Evolutionary conservation across 2,113 vertebrate genomes (phyloP).

Genomic region (Bettongia penicillata): DNA sequence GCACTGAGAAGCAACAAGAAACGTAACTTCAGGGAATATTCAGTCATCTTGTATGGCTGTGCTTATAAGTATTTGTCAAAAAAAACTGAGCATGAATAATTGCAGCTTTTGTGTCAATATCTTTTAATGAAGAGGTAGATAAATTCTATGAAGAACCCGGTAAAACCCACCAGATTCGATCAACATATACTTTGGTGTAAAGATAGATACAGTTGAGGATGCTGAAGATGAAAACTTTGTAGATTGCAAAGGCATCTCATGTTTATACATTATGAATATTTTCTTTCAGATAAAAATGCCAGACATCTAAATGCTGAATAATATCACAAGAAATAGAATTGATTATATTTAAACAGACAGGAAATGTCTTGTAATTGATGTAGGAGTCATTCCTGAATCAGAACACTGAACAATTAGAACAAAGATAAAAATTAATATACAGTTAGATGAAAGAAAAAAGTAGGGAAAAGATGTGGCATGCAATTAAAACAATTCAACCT

Average conservation of each 20-base stretch:
- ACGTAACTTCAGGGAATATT: not conserved
- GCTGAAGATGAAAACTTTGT: not conserved
- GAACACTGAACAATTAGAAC: not conserved
- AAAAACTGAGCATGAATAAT: not conserved
- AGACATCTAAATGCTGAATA: not conserved
- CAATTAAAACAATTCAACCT: not conserved
- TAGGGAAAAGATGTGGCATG: not conserved
- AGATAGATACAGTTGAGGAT: not conserved
- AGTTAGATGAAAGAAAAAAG: not conserved
- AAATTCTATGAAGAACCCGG: not conserved
- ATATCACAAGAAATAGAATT: not conserved
- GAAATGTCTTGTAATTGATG: not conserved
- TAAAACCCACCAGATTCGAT: not conserved
- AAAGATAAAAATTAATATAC: not conserved
- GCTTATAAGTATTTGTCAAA: not conserved
- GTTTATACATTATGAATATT: not conserved
- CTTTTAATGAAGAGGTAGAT: not conserved
- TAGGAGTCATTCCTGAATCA: not conserved
- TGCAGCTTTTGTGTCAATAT: not conserved
- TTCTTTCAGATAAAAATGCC: not conserved
- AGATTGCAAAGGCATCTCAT: not conserved
- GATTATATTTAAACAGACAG: not conserved
- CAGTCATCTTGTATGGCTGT: not conserved
- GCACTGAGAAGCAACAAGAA: not conserved
- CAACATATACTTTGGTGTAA: not conserved